Evolutionary conservation across 64 coral and sea anemone species (phyloP), one percentile per base, ranked within the genome.

Genomic region (Montipora foliosa): DNA sequence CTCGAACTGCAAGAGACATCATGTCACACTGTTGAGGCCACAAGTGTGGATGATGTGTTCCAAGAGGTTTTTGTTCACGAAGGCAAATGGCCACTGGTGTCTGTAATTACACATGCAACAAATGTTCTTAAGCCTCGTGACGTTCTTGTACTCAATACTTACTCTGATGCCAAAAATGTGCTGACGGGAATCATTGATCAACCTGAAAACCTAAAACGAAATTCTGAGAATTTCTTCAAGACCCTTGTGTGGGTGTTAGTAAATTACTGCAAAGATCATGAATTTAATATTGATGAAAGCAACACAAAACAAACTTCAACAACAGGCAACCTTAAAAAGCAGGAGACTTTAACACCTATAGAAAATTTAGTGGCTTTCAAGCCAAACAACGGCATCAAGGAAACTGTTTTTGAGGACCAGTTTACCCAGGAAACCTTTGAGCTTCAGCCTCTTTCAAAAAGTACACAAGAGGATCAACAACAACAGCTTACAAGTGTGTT

Each of bases 1-100:
- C 89, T 99, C 49, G 98, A 99, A 52, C 84, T 99, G 49, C 95
- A 99, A 44, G 98, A 99, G 76, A 99, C 98, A 12, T 99, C 98
- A 2, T 99, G 98, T 81, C 98, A 99, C 82, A 96, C 98, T 8
- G 84, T 99, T 12, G 98, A 99, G 45, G 98, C 98, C 5, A 93
- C 95, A 8, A 84, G 95, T 19, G 95, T 99, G 2, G 98, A 99
- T 86, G 98, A 99, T 4, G 90, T 96, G 4, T 95, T 99, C 84
- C 95, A 99, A 80, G 95, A 92, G 8, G 93, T 93, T 49, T 99
- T 99, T 90, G 74, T 82, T 21, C 95, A 82, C 21, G 98, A 99
- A 52, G 92, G 88, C 13, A 94, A 88, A 29, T 91, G 91, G 80
- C 61, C 95, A 29, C 11, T 94, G 58, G 51, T 94, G 52, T 99